Conservation (phyloP, 2,797 vertebrate genomes). For the Valencia hispanica region DNA sequence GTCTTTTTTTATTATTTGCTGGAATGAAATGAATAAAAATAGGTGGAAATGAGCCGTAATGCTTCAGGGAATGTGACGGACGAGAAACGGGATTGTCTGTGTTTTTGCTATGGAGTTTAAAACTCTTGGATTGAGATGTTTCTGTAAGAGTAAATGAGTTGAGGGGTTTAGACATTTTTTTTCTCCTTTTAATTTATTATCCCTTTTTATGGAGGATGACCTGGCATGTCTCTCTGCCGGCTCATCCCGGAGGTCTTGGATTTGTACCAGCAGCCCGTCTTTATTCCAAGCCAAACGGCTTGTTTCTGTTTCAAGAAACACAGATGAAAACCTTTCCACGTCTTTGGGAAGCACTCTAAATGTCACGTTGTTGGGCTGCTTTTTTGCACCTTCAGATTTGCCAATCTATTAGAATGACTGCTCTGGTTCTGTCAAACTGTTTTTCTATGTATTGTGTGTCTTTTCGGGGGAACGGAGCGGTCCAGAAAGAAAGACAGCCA, state of each 20-base stretch:
- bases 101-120: slow-evolving; percentile 20
- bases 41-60: slow-evolving; percentile 2
- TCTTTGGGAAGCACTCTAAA: not conserved
- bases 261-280: not conserved
- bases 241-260: not conserved
- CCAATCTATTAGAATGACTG: not conserved
- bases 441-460: slow-evolving; percentile 1
- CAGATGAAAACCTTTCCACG: not conserved
- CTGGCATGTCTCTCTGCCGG: not conserved
- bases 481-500: not conserved
- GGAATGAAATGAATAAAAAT: slow-evolving; percentile 3
- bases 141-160: not conserved
- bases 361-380: not conserved
- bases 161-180: not conserved
- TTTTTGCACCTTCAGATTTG: not conserved
- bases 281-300: not conserved
- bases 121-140: slow-evolving; percentile 2
- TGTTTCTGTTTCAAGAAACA: not conserved
- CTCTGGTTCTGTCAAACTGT: slow-evolving; percentile 16
- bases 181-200: not conserved
- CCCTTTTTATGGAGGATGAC: not conserved
- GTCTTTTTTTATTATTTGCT: not conserved
- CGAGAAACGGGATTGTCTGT: slow-evolving; percentile 11
- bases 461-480: not conserved
- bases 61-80: slow-evolving; percentile 16